Conservation (phyloP, 2,113 vertebrate genomes). For the Synodontis membranacea region DNA sequence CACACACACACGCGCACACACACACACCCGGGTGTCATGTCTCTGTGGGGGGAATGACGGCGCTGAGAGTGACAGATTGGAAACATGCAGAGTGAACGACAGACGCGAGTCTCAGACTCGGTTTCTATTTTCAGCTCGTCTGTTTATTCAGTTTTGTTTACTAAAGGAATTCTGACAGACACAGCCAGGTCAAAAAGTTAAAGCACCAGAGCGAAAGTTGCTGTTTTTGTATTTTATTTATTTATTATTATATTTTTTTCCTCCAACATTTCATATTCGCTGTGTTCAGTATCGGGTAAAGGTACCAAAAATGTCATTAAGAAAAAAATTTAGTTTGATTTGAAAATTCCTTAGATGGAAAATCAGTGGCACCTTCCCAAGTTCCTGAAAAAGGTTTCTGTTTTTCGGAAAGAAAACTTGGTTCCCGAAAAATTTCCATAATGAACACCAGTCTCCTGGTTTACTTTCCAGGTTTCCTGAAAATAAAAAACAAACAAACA, state of each 20-base stretch:
- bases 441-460: too few relatives aligned
- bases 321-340: too few relatives aligned
- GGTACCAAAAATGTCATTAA: too few relatives aligned
- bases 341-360: too few relatives aligned
- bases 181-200: not conserved
- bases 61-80: conserved; percentile 15
- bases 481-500: too few relatives aligned
- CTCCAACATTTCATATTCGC: too few relatives aligned
- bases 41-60: conserved; percentile 1
- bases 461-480: not conserved
- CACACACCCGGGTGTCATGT: not conserved
- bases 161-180: conserved; percentile 1
- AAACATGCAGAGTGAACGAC: conserved; percentile 20
- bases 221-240: not conserved
- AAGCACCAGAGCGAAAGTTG: not conserved
- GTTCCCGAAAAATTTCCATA: not conserved
- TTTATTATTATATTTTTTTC: not conserved
- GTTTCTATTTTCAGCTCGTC: not conserved
- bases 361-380: not conserved
- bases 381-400: not conserved
- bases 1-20: conserved; percentile 4
- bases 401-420: not conserved
- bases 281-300: too few relatives aligned
- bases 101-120: not conserved
- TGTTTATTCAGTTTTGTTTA: conserved; percentile 33